Evolutionary conservation across 2,113 vertebrate species (phyloP), one percentile per base, ranked within the genome.

Genomic region (Peucedramus taeniatus): DNA sequence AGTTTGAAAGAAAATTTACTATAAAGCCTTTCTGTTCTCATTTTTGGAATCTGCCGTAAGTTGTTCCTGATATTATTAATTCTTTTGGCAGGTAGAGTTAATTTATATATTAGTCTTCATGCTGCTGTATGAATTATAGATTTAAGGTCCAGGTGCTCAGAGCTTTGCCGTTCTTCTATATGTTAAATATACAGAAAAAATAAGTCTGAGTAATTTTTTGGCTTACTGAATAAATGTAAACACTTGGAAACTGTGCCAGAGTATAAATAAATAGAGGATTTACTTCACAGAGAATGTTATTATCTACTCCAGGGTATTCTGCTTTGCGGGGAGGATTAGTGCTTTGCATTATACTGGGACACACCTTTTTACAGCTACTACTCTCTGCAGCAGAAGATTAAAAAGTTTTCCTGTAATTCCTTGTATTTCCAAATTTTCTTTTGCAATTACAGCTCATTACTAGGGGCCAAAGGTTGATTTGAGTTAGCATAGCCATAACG

Each of bases 191-290:
- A 78, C 92, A 82, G 47, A 54, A 92, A 95, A 94, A 97, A 57
- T 37, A 93, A 88, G 35, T 93, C 59, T 77, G 69, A 93, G 69
- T 93, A 93, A 76, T 94, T 89, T 95, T 90, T 95, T 95, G 60
- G 61, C 79, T 84, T 87, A 49, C 69, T 84, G 72, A 87, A 75
- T 94, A 82, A 90, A 90, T 91, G 83, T 93, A 90, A 95, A 94
- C 61, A 84, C 87, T 4, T 6, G 53, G 45, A 87, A 93, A 87
- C 22, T 0, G 0, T 93, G 69, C 83, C 80, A 87, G 40, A 51
- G 23, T 94, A 84, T 94, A 94, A 94, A 94, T 95, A 94, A 92
- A 92, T 81, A 81, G 64, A 89, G 61, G 83, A 83, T 92, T 95
- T 93, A 84, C 68, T 89, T 81, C 49, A 30, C 49, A 57, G 69